Percentiles rank a stretch among this genome's conserved stretches.
Conservation (phyloP, 2,797 vertebrate genomes). For the Myripristis murdjan region DNA sequence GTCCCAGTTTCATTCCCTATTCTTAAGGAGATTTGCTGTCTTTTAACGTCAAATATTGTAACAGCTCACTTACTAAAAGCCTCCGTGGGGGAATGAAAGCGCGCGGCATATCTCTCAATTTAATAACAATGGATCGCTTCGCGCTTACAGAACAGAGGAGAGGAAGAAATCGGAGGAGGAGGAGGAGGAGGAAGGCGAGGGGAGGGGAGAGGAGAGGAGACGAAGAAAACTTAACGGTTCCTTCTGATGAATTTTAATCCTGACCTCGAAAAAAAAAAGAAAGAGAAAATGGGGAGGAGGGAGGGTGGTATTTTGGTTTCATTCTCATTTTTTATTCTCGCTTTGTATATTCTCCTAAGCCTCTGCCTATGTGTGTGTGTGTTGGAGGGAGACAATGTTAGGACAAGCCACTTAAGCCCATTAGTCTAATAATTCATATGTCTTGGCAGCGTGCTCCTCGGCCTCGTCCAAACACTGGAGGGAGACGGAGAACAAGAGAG, state of each 20-base stretch:
- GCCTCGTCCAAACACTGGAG: conserved; percentile 72
- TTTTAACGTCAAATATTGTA: conserved; percentile 63
- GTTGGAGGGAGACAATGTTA: conserved; percentile 78
- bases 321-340: conserved; percentile 69
- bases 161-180: too few species aligned
- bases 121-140: conserved; percentile 64
- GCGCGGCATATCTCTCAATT: conserved; percentile 41
- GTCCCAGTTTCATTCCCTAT: conserved; percentile 29
- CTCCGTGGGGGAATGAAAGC: conserved; percentile 32
- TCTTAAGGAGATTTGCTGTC: conserved; percentile 45
- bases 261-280: conserved; percentile 68
- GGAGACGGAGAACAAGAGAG: conserved; percentile 29
- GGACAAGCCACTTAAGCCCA: conserved; percentile 86
- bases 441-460: conserved; percentile 77
- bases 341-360: conserved; percentile 53
- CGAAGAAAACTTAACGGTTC: conserved; percentile 46
- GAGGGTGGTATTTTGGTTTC: conserved; percentile 57
- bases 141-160: conserved; percentile 25
- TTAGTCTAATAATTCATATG: conserved; percentile 85
- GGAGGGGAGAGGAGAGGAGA: not conserved
- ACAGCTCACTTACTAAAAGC: conserved; percentile 57
- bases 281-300: conserved; percentile 15
- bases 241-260: conserved; percentile 78
- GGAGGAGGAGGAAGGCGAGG: not conserved
- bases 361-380: conserved; percentile 55